Conservation (phyloP, 2,113 vertebrate genomes). For the Silurus glanis region DNA sequence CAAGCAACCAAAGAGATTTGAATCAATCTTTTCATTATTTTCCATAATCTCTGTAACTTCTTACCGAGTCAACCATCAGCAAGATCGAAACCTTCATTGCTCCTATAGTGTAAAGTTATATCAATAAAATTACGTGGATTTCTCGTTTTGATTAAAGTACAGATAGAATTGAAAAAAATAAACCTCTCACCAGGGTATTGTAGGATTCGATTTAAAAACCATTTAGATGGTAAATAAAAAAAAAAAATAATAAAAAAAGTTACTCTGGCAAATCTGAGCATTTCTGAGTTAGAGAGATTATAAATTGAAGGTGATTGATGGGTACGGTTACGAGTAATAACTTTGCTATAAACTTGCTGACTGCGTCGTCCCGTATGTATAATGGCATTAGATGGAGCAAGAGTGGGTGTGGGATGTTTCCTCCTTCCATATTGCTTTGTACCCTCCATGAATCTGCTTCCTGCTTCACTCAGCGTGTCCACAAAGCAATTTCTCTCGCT, state of each 20-base stretch:
- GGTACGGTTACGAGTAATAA: constrained; percentile 22
- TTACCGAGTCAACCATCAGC: constrained; percentile 38
- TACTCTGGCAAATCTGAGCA: constrained; percentile 19
- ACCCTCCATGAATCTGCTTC: constrained; percentile 28
- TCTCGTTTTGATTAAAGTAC: constrained; percentile 35
- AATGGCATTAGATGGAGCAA: constrained; percentile 29
- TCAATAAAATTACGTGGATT: constrained; percentile 49
- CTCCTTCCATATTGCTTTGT: constrained; percentile 13
- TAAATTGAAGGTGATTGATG: constrained; percentile 21
- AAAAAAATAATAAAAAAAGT: neutral
- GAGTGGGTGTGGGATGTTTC: constrained; percentile 17
- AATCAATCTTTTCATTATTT: constrained; percentile 51
- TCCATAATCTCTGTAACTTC: constrained; percentile 44
- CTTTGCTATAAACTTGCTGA: constrained; percentile 32
- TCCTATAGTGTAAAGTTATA: constrained; percentile 39
- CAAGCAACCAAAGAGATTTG: constrained; percentile 40
- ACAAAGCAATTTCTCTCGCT: constrained; percentile 46
- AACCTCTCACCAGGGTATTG: neutral
- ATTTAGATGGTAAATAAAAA: constrained; percentile 37
- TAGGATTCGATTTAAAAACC: constrained; percentile 19
- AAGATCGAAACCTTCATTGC: constrained; percentile 39
- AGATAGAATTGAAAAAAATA: neutral
- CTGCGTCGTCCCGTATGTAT: constrained; percentile 34
- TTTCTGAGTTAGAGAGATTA: constrained; percentile 3
- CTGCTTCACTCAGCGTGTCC: constrained; percentile 41